Percentiles rank a stretch among this genome's conserved stretches.
Evolutionary conservation across 2,888 invertebrate genomes (phyloP).

Genomic region (Orthonevra nobilis): DNA sequence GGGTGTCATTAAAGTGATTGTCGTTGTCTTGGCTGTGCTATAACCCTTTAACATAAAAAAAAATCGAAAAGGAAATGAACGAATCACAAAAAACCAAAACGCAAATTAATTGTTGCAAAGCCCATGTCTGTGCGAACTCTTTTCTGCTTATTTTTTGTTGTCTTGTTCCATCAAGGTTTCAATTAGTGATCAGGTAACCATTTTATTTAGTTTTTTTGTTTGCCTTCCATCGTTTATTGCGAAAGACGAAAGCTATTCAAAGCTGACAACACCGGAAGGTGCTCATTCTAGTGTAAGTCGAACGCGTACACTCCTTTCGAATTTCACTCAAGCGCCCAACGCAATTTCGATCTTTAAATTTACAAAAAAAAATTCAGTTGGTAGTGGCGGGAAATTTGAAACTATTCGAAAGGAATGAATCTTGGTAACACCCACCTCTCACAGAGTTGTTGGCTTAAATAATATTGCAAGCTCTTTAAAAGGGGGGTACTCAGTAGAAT

Average conservation of each 20-base stretch:
- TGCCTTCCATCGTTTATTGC: constrained; percentile 18
- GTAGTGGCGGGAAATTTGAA: not conserved
- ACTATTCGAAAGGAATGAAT: constrained; percentile 22
- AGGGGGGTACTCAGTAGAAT: no score
- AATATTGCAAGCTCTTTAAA: no score
- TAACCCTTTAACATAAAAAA: no score
- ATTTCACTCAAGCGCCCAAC: constrained; percentile 29
- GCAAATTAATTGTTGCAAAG: constrained; percentile 52
- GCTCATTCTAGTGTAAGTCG: not conserved
- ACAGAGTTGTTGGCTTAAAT: constrained; percentile 1
- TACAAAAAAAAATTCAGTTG: not conserved
- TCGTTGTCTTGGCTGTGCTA: no score
- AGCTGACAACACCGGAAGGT: constrained; percentile 48
- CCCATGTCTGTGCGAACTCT: constrained; percentile 25
- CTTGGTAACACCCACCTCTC: constrained; percentile 31
- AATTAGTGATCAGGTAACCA: constrained; percentile 10
- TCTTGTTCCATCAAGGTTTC: not conserved
- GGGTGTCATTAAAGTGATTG: constrained; percentile 40
- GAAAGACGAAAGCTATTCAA: constrained; percentile 32
- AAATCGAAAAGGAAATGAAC: constrained; percentile 18
- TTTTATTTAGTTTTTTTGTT: constrained; percentile 1
- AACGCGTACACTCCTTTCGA: not conserved
- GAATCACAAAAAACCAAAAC: constrained; percentile 30
- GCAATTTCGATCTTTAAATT: not conserved
- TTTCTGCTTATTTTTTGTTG: constrained; percentile 1